Base-by-base conservation (phyloP, 37 sponge, comb jelly and placozoan species). In the Oscarella lobularis region DNA sequence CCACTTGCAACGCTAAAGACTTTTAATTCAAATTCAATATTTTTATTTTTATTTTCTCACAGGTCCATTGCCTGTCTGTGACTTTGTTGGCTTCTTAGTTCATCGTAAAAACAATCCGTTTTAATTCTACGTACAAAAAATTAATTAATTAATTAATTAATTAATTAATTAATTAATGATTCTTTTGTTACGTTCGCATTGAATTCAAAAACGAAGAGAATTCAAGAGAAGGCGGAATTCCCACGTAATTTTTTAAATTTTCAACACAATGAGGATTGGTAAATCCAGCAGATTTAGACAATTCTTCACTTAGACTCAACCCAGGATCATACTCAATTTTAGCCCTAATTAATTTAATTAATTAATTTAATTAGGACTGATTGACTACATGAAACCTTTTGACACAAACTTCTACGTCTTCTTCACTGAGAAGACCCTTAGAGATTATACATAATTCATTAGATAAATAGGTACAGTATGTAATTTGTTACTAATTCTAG, bases 41-140 rank as follows among this genome's bases (percentile, higher is more conserved):
- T 4, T n/a, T n/a, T n/a, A n/a, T n/a, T n/a, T n/a, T 2, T 40
- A 66, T 2, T 0, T 1, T 36, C 80, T 81, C 65, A 90, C 91
- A 65, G 78, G 31, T 90, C 87, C 85, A 86, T 81, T 2, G 91
- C 85, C 84, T 84, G 86, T 30, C 81, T 83, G 5, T 34, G 9
- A 55, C 84, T 74, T 77, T 90, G 91, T 0, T 48, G 70, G 35
- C 79, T 86, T 5, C 85, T 75, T 67, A 90, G 71, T 20, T 55
- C 66, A 75, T 81, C 81, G 34, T 33, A 30, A 48, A 81, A 90
- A 20, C 86, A 81, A 31, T 38, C 75, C 4, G 69, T 39, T 2
- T 82, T 39, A 68, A 73, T 83, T 0, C 67, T 75, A 38, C 76
- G 67, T 54, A 86, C 86, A 54, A 0, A 81, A 67, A 14, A 27